Evolutionary conservation across 2,797 vertebrate species (phyloP).

Genomic region (Silurus aristotelis): DNA sequence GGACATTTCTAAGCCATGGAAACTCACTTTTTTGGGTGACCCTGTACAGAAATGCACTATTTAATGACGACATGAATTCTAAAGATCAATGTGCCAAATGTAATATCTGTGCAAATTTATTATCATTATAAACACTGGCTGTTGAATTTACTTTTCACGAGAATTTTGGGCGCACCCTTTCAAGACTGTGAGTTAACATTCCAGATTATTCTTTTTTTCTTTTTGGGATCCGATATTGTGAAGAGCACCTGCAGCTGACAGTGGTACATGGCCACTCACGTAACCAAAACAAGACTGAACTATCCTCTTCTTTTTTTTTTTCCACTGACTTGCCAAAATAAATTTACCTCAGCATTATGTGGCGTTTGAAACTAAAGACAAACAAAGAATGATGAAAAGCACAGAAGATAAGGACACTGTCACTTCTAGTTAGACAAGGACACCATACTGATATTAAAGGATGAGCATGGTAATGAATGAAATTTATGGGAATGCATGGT

Average conservation of each 20-base stretch:
- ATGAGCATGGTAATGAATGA: slow-evolving; percentile 61
- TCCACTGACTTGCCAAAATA: slow-evolving; percentile 92
- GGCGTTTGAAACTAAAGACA: slow-evolving; percentile 84
- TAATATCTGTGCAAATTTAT: slow-evolving; percentile 81
- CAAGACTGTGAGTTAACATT: slow-evolving; percentile 87
- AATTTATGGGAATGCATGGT: neutral
- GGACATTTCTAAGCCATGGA: slow-evolving; percentile 80
- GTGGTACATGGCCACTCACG: slow-evolving; percentile 83
- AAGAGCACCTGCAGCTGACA: slow-evolving; percentile 93
- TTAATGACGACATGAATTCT: slow-evolving; percentile 79
- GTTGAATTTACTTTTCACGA: slow-evolving; percentile 93
- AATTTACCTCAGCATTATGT: slow-evolving; percentile 94
- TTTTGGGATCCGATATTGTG: slow-evolving; percentile 80
- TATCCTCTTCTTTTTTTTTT: slow-evolving; percentile 67
- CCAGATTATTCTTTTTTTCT: slow-evolving; percentile 80
- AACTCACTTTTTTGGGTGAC: slow-evolving; percentile 84
- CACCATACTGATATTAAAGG: slow-evolving; percentile 64
- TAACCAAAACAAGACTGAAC: slow-evolving; percentile 92
- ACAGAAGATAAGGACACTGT: slow-evolving; percentile 54
- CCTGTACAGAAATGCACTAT: slow-evolving; percentile 99
- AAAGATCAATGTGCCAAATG: slow-evolving; percentile 94
- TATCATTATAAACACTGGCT: slow-evolving; percentile 91
- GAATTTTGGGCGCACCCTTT: slow-evolving; percentile 90
- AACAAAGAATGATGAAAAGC: slow-evolving; percentile 67
- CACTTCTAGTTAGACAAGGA: slow-evolving; percentile 66